Conservation (phyloP, 2,113 vertebrate genomes). For the Fulica atra region DNA sequence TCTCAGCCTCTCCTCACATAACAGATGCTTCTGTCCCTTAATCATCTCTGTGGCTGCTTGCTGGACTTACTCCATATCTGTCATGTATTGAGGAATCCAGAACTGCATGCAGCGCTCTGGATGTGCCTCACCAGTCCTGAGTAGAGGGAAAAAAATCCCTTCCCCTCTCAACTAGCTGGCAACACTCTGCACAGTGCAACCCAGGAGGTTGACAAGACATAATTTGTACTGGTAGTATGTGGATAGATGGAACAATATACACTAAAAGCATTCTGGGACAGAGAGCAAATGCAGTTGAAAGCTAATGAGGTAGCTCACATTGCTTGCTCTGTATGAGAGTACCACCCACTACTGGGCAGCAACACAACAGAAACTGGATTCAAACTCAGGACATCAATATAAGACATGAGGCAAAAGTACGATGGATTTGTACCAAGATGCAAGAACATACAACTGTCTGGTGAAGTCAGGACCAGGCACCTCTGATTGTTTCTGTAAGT, state of each 20-base stretch:
- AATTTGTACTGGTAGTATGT: not conserved
- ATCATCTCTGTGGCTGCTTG: not conserved
- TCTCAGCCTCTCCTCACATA: not conserved
- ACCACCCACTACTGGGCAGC: not conserved
- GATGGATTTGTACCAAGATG: not conserved
- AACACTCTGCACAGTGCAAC: not conserved
- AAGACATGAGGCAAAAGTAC: not conserved
- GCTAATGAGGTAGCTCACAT: not conserved
- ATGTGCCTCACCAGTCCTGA: not conserved
- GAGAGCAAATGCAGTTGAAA: not conserved
- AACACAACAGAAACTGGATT: not conserved
- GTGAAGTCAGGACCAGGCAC: not conserved
- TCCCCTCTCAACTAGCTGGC: not conserved
- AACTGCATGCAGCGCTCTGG: not conserved
- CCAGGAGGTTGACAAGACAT: not conserved
- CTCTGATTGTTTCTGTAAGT: not conserved
- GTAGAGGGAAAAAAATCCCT: not conserved
- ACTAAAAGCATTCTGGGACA: not conserved
- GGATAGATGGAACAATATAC: not conserved
- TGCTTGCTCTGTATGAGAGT: not conserved
- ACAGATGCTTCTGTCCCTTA: not conserved
- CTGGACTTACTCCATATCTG: not conserved
- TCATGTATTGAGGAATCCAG: not conserved
- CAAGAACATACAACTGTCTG: not conserved
- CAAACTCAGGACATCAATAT: not conserved